Conservation (phyloP, 64 coral and sea anemone genomes). For the Porites australiensis region DNA sequence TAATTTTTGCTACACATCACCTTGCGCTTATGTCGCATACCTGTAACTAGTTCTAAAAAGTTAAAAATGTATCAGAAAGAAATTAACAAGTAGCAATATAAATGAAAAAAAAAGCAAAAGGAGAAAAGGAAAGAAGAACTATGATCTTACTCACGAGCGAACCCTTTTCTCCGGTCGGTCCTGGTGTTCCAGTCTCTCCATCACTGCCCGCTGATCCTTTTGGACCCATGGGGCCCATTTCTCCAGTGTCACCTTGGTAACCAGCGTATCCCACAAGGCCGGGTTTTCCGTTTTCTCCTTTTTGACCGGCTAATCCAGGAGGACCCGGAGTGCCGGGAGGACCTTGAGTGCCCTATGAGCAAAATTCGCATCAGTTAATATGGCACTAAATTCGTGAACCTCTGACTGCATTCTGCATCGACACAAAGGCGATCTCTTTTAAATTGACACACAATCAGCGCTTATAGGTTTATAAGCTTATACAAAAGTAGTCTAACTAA, state of each 20-base stretch:
- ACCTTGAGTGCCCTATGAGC: neutral
- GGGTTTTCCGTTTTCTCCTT: slow-evolving; percentile 4
- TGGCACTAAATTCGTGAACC: neutral
- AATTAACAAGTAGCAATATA: no score
- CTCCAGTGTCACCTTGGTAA: slow-evolving; percentile 17
- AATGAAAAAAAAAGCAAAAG: neutral
- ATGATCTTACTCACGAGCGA: slow-evolving; percentile 36
- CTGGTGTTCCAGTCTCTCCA: slow-evolving; percentile 15
- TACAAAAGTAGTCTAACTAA: no score
- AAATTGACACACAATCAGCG: no score
- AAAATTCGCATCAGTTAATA: neutral
- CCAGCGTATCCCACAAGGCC: neutral
- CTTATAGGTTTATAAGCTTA: no score
- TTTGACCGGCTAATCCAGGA: slow-evolving; percentile 7
- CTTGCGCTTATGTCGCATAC: no score
- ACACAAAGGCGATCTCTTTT: no score
- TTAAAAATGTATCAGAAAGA: no score
- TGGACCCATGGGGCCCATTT: slow-evolving; percentile 1
- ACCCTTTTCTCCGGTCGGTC: slow-evolving; percentile 16
- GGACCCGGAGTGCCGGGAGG: neutral
- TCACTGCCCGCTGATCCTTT: slow-evolving; percentile 15
- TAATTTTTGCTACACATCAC: no score
- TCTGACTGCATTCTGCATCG: neutral
- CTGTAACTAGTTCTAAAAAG: no score
- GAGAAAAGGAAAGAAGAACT: neutral